These are phyloP conservation scores for Hozukius guyotensis DNA, from an alignment of 2,797 vertebrate species.

Conservation along the genomic window DNA sequence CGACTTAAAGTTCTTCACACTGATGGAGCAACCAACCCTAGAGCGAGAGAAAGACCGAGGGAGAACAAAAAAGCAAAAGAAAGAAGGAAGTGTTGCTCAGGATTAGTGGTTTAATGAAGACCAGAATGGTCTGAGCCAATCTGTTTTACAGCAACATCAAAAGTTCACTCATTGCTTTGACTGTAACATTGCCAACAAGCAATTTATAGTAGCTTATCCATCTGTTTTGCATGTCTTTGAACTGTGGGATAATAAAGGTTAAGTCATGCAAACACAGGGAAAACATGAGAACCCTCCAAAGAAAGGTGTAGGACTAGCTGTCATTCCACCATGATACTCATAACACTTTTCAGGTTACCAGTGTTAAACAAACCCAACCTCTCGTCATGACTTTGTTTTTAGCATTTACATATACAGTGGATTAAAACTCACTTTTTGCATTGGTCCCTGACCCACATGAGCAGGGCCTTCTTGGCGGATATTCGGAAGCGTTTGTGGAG, in stretches of 20 bases:
- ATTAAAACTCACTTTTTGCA: conserved; percentile 82
- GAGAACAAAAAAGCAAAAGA: not conserved
- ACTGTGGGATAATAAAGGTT: not conserved
- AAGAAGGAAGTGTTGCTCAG: not conserved
- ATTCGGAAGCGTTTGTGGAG: conserved; percentile 85
- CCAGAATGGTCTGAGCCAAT: not conserved
- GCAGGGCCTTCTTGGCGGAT: conserved; percentile 90
- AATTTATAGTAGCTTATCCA: not conserved
- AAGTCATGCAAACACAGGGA: not conserved
- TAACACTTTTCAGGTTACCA: not conserved
- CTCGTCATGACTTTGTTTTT: not conserved
- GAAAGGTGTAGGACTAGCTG: not conserved
- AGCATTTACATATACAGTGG: not conserved
- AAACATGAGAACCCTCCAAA: not conserved
- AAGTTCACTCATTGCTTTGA: not conserved
- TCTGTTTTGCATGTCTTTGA: not conserved
- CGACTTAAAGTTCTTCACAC: conserved; percentile 89
- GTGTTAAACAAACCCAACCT: not conserved
- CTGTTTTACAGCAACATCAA: not conserved
- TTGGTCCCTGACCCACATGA: conserved; percentile 91
- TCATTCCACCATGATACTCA: too few species aligned
- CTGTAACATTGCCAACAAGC: not conserved
- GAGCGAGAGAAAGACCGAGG: not conserved
- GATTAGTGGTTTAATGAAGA: not conserved
- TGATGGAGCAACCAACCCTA: conserved; percentile 75